Conservation (phyloP, 1,140 invertebrate genomes). For the Pentalonia nigronervosa region DNA sequence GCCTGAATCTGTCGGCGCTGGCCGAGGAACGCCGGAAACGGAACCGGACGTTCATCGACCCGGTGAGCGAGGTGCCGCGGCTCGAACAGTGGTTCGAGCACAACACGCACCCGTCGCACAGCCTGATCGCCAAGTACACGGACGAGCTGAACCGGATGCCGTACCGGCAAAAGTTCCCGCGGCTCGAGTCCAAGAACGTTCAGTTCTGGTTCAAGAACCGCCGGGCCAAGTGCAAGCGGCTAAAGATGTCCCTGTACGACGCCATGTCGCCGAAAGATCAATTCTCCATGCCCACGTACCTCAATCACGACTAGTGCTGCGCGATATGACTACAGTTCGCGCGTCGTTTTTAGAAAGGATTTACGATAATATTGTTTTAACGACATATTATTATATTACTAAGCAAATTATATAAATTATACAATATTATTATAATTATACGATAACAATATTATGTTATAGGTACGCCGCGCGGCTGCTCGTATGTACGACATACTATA, state of each 20-base stretch:
- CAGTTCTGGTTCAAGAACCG: slow-evolving; percentile 98
- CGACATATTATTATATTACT: no score
- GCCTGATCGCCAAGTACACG: slow-evolving; percentile 95
- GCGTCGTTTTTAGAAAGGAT: not conserved
- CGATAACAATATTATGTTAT: slow-evolving; percentile 1
- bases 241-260: slow-evolving; percentile 85
- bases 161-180: slow-evolving; percentile 94
- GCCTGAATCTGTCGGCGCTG: slow-evolving; percentile 64
- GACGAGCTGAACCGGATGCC: slow-evolving; percentile 94
- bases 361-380: no score
- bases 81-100: slow-evolving; percentile 97
- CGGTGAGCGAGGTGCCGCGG: slow-evolving; percentile 94
- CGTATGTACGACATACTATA: not conserved
- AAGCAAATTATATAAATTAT: not conserved
- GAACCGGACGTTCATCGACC: slow-evolving; percentile 98
- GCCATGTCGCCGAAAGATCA: slow-evolving; percentile 60
- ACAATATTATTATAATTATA: not conserved
- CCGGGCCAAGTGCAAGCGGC: slow-evolving; percentile 91
- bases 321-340: no score
- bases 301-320: slow-evolving; percentile 27
- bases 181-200: slow-evolving; percentile 96
- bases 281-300: slow-evolving; percentile 59
- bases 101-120: slow-evolving; percentile 96
- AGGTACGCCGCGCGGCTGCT: not conserved
- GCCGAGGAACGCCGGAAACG: slow-evolving; percentile 87